These are phyloP conservation scores for Dysidea cf. avara DNA, from an alignment of 37 sponge, comb jelly and placozoan species.

Conservation along the genomic window DNA sequence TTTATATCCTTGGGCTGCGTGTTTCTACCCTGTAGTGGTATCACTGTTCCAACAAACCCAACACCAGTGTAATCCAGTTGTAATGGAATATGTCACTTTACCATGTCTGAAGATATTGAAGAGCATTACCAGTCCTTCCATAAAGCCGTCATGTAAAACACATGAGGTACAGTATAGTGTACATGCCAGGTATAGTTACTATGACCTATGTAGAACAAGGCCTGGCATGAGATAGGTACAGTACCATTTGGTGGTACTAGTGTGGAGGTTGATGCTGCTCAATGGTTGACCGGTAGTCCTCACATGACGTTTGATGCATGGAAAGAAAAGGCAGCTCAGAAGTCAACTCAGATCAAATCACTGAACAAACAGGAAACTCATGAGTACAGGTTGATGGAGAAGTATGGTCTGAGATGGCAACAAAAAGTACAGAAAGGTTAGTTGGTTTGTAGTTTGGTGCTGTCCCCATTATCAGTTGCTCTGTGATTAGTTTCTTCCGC, in stretches of 20 bases:
- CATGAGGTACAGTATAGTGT: conserved; percentile 10
- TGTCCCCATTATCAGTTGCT: background rate
- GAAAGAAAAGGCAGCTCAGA: conserved; percentile 20
- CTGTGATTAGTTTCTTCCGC: too few species aligned
- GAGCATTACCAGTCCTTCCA: conserved; percentile 30
- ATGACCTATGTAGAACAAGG: conserved; percentile 9
- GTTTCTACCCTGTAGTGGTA: conserved; percentile 55
- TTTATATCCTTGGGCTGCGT: too few species aligned
- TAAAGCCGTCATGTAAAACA: background rate
- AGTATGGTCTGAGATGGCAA: conserved; percentile 65
- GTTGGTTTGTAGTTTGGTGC: background rate
- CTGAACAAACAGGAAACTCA: conserved; percentile 31
- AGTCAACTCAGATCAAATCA: background rate
- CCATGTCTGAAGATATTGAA: conserved; percentile 80
- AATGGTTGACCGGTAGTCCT: conserved; percentile 51
- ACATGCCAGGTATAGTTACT: background rate
- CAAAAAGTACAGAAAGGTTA: conserved; percentile 46
- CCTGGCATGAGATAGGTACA: conserved; percentile 2
- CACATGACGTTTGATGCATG: conserved; percentile 36
- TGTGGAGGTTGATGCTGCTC: conserved; percentile 11
- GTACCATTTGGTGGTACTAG: background rate
- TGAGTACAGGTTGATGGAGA: conserved; percentile 45
- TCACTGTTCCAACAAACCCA: conserved; percentile 63
- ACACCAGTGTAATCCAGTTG: conserved; percentile 71
- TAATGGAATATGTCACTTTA: conserved; percentile 76